These are phyloP conservation scores for Tetraneura akinire DNA, from an alignment of 1,140 invertebrate genomes.

Conservation along the genomic window DNA sequence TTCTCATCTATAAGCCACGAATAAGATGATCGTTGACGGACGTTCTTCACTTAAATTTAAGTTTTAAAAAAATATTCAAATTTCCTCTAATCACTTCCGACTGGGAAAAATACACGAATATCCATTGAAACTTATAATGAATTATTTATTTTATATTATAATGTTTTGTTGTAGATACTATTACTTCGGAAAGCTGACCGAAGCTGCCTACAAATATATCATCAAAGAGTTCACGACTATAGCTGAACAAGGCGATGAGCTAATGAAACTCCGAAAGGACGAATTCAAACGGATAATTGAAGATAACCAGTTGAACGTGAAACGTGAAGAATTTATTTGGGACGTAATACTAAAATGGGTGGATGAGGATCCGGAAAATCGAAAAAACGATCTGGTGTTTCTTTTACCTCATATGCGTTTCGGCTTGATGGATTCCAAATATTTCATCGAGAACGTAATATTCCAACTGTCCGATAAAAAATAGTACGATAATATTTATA, in stretches of 20 bases:
- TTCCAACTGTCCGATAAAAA: background rate
- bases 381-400: slow-evolving; percentile 69
- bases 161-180: slow-evolving; percentile 62
- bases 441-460: slow-evolving; percentile 69
- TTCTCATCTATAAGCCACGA: too few species aligned
- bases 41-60: background rate
- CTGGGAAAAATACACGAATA: too few species aligned
- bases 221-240: slow-evolving; percentile 71
- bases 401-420: slow-evolving; percentile 80
- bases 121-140: too few species aligned
- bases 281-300: slow-evolving; percentile 72
- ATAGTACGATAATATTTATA: too few species aligned
- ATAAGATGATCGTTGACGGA: too few species aligned
- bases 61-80: too few species aligned
- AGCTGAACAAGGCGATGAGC: slow-evolving; percentile 69
- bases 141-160: background rate
- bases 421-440: slow-evolving; percentile 81
- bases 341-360: slow-evolving; percentile 69
- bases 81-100: too few species aligned
- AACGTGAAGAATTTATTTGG: slow-evolving; percentile 70
- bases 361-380: slow-evolving; percentile 65
- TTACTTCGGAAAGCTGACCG: slow-evolving; percentile 68
- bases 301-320: slow-evolving; percentile 69
- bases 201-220: slow-evolving; percentile 69
- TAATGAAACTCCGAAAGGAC: slow-evolving; percentile 70